phyloP scores from a whole-genome alignment of 2,888 invertebrate genomes.

The Sylvicola cinctus region DNA sequence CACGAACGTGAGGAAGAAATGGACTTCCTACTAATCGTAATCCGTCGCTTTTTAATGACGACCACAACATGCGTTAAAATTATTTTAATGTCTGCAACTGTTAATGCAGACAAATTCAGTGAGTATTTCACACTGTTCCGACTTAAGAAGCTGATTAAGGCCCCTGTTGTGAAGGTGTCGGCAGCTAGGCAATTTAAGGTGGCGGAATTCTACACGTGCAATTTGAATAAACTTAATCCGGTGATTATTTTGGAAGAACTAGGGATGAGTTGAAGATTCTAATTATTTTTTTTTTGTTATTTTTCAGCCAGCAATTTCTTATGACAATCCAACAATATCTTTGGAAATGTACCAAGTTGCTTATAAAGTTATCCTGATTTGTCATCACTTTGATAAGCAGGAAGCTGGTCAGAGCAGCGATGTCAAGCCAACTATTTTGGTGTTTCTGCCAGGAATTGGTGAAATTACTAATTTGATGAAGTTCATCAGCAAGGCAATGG shows the following conservation, averaged over 20 bases:
- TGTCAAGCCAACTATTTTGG: conserved; percentile 45
- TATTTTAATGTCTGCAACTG: conserved; percentile 88
- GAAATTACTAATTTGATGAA: conserved; percentile 34
- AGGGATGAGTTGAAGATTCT: not conserved
- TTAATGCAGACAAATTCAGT: conserved; percentile 49
- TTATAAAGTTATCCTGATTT: conserved; percentile 34
- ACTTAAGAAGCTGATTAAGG: not conserved
- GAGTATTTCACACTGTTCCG: conserved; percentile 32
- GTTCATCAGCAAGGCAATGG: conserved; percentile 15
- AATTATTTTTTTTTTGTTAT: conserved; percentile 8
- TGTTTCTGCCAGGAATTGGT: conserved; percentile 74
- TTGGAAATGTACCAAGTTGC: conserved; percentile 38
- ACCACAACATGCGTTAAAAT: conserved; percentile 36
- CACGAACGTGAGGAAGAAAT: conserved; percentile 85
- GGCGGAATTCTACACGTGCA: not conserved
- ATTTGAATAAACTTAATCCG: conserved; percentile 1
- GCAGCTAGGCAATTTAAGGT: not conserved
- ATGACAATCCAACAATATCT: conserved; percentile 33
- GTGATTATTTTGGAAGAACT: not conserved
- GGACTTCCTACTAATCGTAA: conserved; percentile 71
- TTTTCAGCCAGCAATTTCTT: conserved; percentile 28
- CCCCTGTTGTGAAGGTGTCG: conserved; percentile 1
- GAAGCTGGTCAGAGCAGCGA: conserved; percentile 14
- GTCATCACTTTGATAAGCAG: conserved; percentile 27
- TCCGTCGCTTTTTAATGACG: conserved; percentile 48